Evolutionary conservation across 2,797 vertebrate genomes (phyloP), one percentile per base, ranked within the genome.

Genomic region (Anguilla pacifica): DNA sequence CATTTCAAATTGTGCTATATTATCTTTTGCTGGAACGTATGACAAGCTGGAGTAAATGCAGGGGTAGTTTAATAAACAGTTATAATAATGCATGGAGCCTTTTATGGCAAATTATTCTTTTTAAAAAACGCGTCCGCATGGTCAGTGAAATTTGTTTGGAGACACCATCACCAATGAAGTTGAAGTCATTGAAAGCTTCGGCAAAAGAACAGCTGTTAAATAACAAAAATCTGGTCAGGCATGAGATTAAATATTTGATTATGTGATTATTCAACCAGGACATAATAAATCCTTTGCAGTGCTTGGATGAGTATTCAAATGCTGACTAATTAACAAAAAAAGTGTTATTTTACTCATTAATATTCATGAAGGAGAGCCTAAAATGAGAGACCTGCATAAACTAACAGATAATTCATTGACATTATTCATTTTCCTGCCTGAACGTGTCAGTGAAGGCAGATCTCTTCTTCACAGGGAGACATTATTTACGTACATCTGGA

Each of bases 361-460:
- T 81, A 81, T 81, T 81, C 43, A 81, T 81, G 15, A 39, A 39
- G 72, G 15, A 19, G 17, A 22, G 35, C 28, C 74, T 79, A 39
- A 39, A 79, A 79, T 79, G 31, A 43, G 17, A 77, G 31, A 35
- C 4, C 31, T 46, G 77, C 77, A 81, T 49, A 81, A 46, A 81
- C 4, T 2, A 25, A 19, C 9, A 70, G 35, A 81, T 43, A 81
- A 81, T 81, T 49, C 39, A 81, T 49, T 81, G 77, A 25, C 49
- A 81, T 81, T 77, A 81, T 46, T 81, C 15, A 81, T 81, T 81
- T 81, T 81, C 77, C 39, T 81, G 77, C 43, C 35, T 46, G 77
- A 81, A 46, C 10, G 43, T 74, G 31, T 74, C 28, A 77, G 77
- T 46, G 25, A 46, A 81, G 46, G 77, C 77, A 81, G 72, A 77